Base-by-base conservation (phyloP, 2,797 vertebrate species). In the Pseudotriccus pelzelni region DNA sequence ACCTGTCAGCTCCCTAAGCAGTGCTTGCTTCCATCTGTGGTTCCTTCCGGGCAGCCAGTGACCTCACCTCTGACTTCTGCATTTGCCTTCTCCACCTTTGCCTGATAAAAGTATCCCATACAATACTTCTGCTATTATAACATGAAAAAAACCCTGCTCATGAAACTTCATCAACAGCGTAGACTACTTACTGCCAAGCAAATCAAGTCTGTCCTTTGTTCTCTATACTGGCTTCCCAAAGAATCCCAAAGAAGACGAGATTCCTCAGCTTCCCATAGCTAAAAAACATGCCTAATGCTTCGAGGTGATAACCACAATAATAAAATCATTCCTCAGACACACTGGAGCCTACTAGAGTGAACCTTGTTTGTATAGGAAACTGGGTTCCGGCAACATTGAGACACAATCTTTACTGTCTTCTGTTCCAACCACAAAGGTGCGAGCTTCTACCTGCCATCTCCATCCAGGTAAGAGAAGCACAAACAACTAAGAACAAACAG, bases 311-410 rank as follows among this genome's bases (percentile, higher is more conserved):
- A 94, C 79, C 73, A 72, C 77, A 88, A 37, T 73, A 94, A 93
- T 84, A 94, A 90, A 81, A 90, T 91, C 39, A 90, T 88, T 78
- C 85, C 80, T 91, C 77, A 95, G 95, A 95, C 95, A 95, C 58
- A 59, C 55, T 79, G 94, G 94, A 96, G 95, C 94, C 95, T 90
- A 75, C 80, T 39, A 55, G 67, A 68, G 66, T 16, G n/a, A 91
- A 36, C 53, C 47, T 88, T 96, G 91, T 97, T 96, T 97, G 83
- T 90, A 25, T 91, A 95, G 88, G 90, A 95, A 91, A 62, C 43
- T 19, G 55, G 46, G 47, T 37, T 93, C 94, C 63, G 66, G 58
- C 79, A 84, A 75, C 17, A 37, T 53, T 9, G 39, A 86, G 50
- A 87, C 82, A 90, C 55, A 82, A 84, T 63, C 59, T 60, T 41